These are phyloP conservation scores for Microctenopoma stevenorrisi DNA, from an alignment of 2,797 vertebrate species.

Conservation along the genomic window DNA sequence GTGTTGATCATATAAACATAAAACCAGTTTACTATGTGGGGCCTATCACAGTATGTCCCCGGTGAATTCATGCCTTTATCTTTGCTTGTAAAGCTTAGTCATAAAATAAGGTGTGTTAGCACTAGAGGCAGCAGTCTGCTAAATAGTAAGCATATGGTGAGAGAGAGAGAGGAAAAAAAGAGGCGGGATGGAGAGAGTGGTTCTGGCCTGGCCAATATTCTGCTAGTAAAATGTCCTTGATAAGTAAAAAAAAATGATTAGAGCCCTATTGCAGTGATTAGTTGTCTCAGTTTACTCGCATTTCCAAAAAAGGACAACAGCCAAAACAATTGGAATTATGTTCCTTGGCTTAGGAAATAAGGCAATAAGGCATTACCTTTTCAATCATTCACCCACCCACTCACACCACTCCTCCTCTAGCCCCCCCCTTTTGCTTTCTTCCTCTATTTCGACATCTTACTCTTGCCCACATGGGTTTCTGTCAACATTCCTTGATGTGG, in stretches of 20 bases:
- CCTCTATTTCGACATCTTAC: constrained; percentile 60
- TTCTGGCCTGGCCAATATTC: constrained; percentile 53
- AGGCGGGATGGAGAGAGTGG: constrained; percentile 19
- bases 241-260: constrained; percentile 13
- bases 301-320: constrained; percentile 47
- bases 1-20: constrained; percentile 48
- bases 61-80: constrained; percentile 79
- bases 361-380: constrained; percentile 33
- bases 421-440: constrained; percentile 48
- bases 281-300: constrained; percentile 39
- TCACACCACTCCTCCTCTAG: constrained; percentile 37
- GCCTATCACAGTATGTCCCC: constrained; percentile 66
- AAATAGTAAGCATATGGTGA: constrained; percentile 77
- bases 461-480: constrained; percentile 75
- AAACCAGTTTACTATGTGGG: constrained; percentile 50
- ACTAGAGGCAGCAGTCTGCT: constrained; percentile 68
- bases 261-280: constrained; percentile 11
- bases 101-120: constrained; percentile 80
- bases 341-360: constrained; percentile 33
- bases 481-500: constrained; percentile 79
- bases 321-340: constrained; percentile 57
- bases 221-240: constrained; percentile 21
- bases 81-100: constrained; percentile 80
- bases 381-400: constrained; percentile 57
- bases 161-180: not conserved